Base-by-base conservation (phyloP, 2,888 invertebrate species). In the Minunthozetes semirufus region DNA sequence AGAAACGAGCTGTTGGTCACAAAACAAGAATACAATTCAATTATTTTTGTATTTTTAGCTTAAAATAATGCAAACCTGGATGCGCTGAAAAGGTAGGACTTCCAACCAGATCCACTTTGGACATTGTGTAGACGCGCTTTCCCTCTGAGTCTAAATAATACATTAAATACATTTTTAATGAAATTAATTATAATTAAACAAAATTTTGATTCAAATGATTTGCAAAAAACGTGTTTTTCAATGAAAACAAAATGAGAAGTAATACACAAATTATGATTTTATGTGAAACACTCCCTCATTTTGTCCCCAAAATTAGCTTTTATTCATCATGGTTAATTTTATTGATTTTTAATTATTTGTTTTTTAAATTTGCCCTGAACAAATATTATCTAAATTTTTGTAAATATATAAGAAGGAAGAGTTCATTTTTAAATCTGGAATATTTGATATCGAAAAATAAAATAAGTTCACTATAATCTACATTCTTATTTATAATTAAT, bases 61-160 rank as follows among this genome's bases (percentile, higher is more conserved):
- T 8, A 17, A n/a, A 63, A 8, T 33, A 33, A 61, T 33, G 50
- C 78, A 81, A 82, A 89, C 89, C 89, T 81, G 93, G 95, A 86
- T 95, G 95, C 5, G 95, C 94, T 0, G 93, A 93, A 73, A 89
- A 81, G 0, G 94, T 94, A 0, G 93, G 92, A 75, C 88, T 88
- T 50, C 92, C 93, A 80, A 85, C 82, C 0, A 90, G 91, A 81
- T 90, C 90, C 56, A 88, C 85, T 83, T 90, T 91, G 86, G 92
- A 89, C 73, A 94, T 83, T 6, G 94, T 94, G 82, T 94, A 94
- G 42, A 93, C 88, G 72, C 94, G 87, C 15, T 91, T 88, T 0
- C 92, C 92, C 11, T 53, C 63, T 13, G 19, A 19, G 81, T 91
- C 88, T 78, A 91, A 81, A 81, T 89, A 89, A 82, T 88, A 91